Evolutionary conservation across 2,888 invertebrate genomes (phyloP).

Genomic region (Philaethria dido): DNA sequence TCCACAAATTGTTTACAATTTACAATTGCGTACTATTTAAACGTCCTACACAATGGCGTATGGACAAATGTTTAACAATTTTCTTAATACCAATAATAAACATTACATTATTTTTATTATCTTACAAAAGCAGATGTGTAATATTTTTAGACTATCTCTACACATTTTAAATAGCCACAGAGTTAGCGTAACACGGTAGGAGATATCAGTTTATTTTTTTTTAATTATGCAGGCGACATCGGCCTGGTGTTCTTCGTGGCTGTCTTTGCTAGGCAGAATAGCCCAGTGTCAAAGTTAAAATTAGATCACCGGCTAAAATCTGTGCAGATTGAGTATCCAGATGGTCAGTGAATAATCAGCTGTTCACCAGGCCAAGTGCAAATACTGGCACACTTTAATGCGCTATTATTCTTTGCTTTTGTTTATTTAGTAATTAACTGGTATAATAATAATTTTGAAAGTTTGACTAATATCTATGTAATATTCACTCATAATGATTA

Average conservation of each 20-base stretch:
- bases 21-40: conserved; percentile 13
- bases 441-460: too few relatives aligned
- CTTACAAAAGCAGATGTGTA: conserved; percentile 43
- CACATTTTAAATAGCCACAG: conserved; percentile 52
- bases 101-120: conserved; percentile 11
- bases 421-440: background rate
- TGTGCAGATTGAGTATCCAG: conserved; percentile 68
- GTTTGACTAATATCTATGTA: too few relatives aligned
- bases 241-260: conserved; percentile 57
- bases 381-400: too few relatives aligned
- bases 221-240: conserved; percentile 55
- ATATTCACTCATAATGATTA: too few relatives aligned
- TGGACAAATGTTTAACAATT: background rate
- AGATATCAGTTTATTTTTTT: conserved; percentile 49
- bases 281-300: conserved; percentile 75
- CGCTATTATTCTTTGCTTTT: too few relatives aligned
- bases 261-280: conserved; percentile 62
- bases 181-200: conserved; percentile 54
- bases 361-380: too few relatives aligned
- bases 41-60: background rate
- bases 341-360: conserved; percentile 76
- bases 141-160: conserved; percentile 49
- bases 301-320: conserved; percentile 74
- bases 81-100: conserved; percentile 2
- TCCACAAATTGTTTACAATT: conserved; percentile 11